Base-by-base conservation (phyloP, 2,888 invertebrate species). In the Sarcophaga caerulescens region DNA sequence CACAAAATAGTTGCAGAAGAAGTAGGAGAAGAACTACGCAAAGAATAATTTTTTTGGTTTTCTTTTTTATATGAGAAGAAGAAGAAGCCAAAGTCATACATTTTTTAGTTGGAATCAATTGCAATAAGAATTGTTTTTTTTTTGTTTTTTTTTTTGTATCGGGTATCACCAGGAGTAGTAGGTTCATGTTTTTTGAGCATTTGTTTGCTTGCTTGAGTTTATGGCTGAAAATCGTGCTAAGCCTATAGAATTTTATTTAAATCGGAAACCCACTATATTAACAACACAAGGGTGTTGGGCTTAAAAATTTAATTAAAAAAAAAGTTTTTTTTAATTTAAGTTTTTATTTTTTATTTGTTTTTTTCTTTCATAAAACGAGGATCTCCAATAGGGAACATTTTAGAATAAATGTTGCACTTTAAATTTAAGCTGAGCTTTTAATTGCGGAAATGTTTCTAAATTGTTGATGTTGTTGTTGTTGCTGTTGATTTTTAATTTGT, bases 211-310 rank as follows among this genome's bases (percentile, higher is more conserved):
- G 35, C 19, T 23, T n/a, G 10, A 65, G 23, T 65, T 23, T 60
- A 8, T 70, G 52, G 44, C 5, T 52, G 17, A 52, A 52, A 80
- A 83, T 85, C 85, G 85, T 85, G 85, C 80, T 14, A 66, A 85
- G 85, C 83, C 83, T 76, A 83, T 85, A 85, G 76, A 85, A 83
- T 76, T 82, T 83, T 85, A 83, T 85, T 80, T 44, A 83, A 83
- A 82, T 85, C 75, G 85, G 66, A 80, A 85, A 83, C 80, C 66
- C 45, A 66, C 68, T 47, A 80, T 47, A 80, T 82, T 62, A 71
- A 59, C 73, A n/a, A 77, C 63, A 77, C 69, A 79, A 80, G 76
- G 83, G 83, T 85, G 82, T 85, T 75, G 74, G 23, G 47, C 76
- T 62, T 25, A 80, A 83, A 74, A 60, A 45, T 77, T 66, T 73